phyloP scores from a whole-genome alignment of 2,888 invertebrate species.

The Oxyteleia sp. region DNA sequence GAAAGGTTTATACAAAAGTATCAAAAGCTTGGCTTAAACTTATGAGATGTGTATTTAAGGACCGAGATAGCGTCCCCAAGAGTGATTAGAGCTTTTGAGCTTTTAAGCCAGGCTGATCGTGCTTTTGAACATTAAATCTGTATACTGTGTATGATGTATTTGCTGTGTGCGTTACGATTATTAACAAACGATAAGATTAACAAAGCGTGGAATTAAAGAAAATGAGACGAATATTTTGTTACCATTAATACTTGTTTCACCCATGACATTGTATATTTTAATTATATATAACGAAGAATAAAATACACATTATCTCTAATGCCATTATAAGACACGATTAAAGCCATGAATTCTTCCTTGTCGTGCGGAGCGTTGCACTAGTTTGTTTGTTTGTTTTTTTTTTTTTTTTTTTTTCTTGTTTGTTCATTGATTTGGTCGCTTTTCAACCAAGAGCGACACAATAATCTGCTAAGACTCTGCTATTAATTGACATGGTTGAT shows the following conservation, averaged over 20 bases:
- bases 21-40: constrained; percentile 81
- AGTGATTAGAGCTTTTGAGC: constrained; percentile 44
- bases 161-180: constrained; percentile 81
- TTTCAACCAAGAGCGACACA: background rate
- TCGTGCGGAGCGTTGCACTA: constrained; percentile 3
- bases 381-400: constrained; percentile 9
- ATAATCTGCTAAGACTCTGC: background rate
- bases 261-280: constrained; percentile 88
- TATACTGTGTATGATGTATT: constrained; percentile 86
- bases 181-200: constrained; percentile 79
- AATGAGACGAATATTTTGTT: constrained; percentile 87
- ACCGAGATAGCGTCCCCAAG: background rate
- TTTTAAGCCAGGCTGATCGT: constrained; percentile 82
- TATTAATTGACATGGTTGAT: too few species aligned
- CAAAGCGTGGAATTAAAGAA: constrained; percentile 83
- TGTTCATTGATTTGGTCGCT: background rate
- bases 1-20: constrained; percentile 80
- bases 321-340: constrained; percentile 67
- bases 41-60: constrained; percentile 47
- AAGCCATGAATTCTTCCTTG: constrained; percentile 50
- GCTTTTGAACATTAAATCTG: constrained; percentile 85
- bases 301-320: constrained; percentile 82
- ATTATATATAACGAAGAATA: constrained; percentile 87
- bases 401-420: too few species aligned
- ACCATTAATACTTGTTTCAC: constrained; percentile 87